Evolutionary conservation across 2,113 vertebrate genomes (phyloP), one percentile per base, ranked within the genome.

Genomic region (Capreolus pygargus): DNA sequence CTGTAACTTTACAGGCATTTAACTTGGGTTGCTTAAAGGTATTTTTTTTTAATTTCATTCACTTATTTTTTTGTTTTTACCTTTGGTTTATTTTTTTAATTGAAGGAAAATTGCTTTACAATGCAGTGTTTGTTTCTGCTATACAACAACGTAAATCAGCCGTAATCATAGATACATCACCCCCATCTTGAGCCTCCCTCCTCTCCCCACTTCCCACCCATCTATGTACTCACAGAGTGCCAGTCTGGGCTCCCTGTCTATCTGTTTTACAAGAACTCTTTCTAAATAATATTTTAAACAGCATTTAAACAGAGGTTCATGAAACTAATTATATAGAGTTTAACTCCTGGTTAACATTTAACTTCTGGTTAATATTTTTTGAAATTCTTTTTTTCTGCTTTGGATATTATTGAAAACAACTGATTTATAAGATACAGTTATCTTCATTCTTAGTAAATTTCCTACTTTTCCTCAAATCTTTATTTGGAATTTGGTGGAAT

Each of bases 381-480:
- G 47, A 92, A 96, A 88, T 83, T 89, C 25, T 19, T 11, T 82
- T 86, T 96, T 96, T 82, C 52, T 87, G n/a, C 33, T 47, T 81
- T 43, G 89, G 36, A 61, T 76, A 10, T 64, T 90, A 25, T 7
- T 84, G 76, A 86, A 97, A 92, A 70, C 12, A 36, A 52, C n/a
- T 96, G 30, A 70, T 70, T 60, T 79, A 45, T 39, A 76, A 89
- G 17, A 2, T 88, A 17, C 28, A 54, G 50, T 67, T 89, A 25
- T 79, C 64, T 95, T 91, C 67, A 88, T 94, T 96, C 47, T 83
- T 89, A 86, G 78, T 50, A 74, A 36, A 57, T 55, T 82, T 95
- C 33, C 28, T 95, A 47, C n/a, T 54, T 90, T 91, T 95, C 45
- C 36, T 89, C 13, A 82, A 83, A 55, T 95, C 39, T 30, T 67